Conservation (phyloP, 2,113 vertebrate species). For the Lipotes vexillifer region DNA sequence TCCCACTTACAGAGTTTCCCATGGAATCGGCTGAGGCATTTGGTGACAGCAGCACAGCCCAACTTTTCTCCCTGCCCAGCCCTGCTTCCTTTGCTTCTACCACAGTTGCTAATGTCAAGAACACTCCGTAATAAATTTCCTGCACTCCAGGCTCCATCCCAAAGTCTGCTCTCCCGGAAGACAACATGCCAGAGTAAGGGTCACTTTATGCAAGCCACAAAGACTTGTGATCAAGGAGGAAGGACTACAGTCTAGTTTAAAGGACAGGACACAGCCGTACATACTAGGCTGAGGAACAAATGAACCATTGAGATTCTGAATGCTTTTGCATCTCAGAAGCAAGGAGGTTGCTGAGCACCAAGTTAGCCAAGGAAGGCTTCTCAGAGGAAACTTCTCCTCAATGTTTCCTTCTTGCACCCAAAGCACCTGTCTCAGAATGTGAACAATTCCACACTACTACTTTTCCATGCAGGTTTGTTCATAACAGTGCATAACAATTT, state of each 20-base stretch:
- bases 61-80: not conserved
- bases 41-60: not conserved
- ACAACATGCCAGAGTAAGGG: not conserved
- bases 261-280: not conserved
- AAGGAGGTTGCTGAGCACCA: not conserved
- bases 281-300: not conserved
- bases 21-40: not conserved
- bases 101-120: not conserved
- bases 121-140: not conserved
- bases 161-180: not conserved
- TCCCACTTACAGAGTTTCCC: not conserved
- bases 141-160: not conserved
- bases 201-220: not conserved
- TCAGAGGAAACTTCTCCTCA: not conserved
- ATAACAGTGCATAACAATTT: not conserved
- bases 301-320: not conserved
- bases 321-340: not conserved
- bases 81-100: not conserved
- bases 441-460: not conserved
- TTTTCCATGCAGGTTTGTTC: constrained; percentile 34
- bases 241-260: not conserved
- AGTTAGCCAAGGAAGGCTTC: not conserved
- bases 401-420: not conserved
- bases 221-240: not conserved
- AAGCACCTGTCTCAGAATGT: not conserved